A percentile compares a stretch with the other conserved stretches of the same genome.
Conservation (phyloP, 2,113 vertebrate genomes). For the Triplophysa siluroides region DNA sequence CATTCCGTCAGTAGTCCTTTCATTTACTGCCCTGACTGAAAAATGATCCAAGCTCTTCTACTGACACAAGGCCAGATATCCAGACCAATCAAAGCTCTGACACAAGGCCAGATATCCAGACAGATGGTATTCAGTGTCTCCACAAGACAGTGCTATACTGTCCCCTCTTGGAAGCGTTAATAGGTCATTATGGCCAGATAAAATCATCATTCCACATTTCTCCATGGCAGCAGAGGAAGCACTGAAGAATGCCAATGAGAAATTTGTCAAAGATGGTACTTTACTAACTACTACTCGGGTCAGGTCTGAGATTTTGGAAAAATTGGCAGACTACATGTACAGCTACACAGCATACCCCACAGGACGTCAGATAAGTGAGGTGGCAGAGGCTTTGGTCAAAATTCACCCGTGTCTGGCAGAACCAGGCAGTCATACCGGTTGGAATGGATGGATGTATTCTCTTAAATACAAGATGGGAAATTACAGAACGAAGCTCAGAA, state of each 20-base stretch:
- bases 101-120: no score
- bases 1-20: conserved; percentile 2
- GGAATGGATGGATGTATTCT: no score
- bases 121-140: no score
- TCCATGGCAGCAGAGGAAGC: conserved; percentile 38
- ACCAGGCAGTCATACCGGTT: no score
- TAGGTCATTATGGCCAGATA: conserved; percentile 33
- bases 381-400: no score
- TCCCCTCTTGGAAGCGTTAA: background rate
- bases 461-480: no score
- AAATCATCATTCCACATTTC: conserved; percentile 44
- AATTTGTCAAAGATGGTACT: conserved; percentile 49
- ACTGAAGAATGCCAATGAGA: conserved; percentile 48
- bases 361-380: no score
- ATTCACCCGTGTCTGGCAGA: no score
- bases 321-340: conserved; percentile 43
- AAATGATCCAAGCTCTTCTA: background rate
- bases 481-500: no score
- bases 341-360: conserved; percentile 49
- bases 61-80: background rate
- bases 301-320: conserved; percentile 45
- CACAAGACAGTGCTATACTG: conserved; percentile 29
- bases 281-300: conserved; percentile 26
- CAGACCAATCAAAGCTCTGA: background rate
- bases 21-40: background rate